Evolutionary conservation across 2,888 invertebrate species (phyloP), one percentile per base, ranked within the genome.

Genomic region (Tanypteryx hageni): DNA sequence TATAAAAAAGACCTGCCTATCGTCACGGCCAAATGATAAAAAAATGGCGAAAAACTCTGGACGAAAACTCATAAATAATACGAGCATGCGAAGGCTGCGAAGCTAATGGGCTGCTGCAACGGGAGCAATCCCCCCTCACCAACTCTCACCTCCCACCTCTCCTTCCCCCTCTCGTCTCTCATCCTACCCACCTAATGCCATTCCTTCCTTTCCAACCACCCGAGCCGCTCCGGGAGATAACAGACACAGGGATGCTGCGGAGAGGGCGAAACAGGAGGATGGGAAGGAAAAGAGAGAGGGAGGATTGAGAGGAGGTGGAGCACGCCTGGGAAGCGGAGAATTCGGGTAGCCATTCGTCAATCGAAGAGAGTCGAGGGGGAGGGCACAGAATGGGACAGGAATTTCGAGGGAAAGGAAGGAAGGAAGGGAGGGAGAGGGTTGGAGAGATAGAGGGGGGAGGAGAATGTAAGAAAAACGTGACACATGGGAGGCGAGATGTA

Each of bases 21-120:
- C 76, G 76, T 76, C 76, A 76, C 76, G 76, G 76, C 76, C 76
- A 76, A 76, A 76, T 76, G 76, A 76, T 76, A 76, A 76, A 76
- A 76, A 76, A 76, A 76, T 76, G 76, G 76, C 76, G 76, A 22
- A 27, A 13, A 76, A 76, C 76, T 27, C 76, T 18, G 76, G 11
- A 10, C 76, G 76, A 76, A 76, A 76, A 76, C 76, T 76, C 76
- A 76, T 76, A 76, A 76, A 76, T 76, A 76, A 76, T 76, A 76
- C 27, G 76, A 76, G 76, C 27, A 76, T 76, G 76, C 76, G 76
- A 76, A 76, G 76, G 76, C 68, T 68, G 68, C 22, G 68, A 68
- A 68, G 68, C 76, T 76, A 76, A 76, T 76, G 76, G 76, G 76
- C 76, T 76, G 76, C 22, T 27, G 76, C 76, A 11, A 76, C 27